phyloP scores from a whole-genome alignment of 2,797 vertebrate species.

The Momotus momota region DNA sequence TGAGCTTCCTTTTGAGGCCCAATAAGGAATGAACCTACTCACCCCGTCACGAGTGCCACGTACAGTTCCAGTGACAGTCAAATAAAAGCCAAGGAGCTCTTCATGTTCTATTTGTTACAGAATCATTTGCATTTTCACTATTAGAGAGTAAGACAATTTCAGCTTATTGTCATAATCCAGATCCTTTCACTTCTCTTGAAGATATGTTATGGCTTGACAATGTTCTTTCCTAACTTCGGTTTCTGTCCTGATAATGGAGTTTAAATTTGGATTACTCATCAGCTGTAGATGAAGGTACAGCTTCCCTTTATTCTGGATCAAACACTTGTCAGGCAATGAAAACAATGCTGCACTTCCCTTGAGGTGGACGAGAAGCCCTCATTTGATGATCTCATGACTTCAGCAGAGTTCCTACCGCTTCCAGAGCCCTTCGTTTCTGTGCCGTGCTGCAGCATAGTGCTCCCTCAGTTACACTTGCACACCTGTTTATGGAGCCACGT shows the following conservation, averaged over 20 bases:
- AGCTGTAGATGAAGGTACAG: background rate
- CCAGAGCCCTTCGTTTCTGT: background rate
- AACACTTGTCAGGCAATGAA: background rate
- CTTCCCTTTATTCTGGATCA: background rate
- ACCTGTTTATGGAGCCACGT: background rate
- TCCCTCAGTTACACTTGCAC: background rate
- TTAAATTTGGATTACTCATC: background rate
- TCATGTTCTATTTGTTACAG: background rate
- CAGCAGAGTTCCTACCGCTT: background rate
- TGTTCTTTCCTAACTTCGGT: background rate
- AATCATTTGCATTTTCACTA: background rate
- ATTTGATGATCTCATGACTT: background rate
- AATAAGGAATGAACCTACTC: background rate
- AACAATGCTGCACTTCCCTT: background rate
- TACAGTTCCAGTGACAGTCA: background rate
- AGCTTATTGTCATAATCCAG: background rate
- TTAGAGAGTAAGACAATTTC: background rate
- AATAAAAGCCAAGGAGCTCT: background rate
- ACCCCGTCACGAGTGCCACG: background rate
- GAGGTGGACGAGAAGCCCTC: background rate
- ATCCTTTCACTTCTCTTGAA: background rate
- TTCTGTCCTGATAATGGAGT: background rate
- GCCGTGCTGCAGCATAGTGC: background rate
- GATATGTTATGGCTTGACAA: background rate
- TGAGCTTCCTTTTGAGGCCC: background rate